Conservation (phyloP, 1,140 invertebrate genomes). For the Palaemon carinicauda region DNA sequence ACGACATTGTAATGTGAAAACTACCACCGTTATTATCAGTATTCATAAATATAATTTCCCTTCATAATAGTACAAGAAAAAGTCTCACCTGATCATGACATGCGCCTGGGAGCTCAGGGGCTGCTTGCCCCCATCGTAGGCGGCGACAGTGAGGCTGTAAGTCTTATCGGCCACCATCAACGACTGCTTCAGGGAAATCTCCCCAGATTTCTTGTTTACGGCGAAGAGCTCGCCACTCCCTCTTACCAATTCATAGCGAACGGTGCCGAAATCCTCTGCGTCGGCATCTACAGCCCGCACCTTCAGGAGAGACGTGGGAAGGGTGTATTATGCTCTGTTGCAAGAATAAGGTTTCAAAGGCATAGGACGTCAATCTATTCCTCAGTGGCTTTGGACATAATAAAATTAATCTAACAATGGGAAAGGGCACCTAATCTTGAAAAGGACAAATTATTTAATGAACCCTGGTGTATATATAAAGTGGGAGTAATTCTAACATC, state of each 20-base stretch:
- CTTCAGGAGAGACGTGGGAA: constrained; percentile 65
- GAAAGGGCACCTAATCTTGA: too few species aligned
- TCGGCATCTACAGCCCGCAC: constrained; percentile 85
- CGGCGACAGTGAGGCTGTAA: constrained; percentile 86
- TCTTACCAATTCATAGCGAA: constrained; percentile 81
- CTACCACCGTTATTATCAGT: neutral
- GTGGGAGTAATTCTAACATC: too few species aligned
- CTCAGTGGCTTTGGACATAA: too few species aligned
- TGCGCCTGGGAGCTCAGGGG: constrained; percentile 80
- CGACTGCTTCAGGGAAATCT: constrained; percentile 84
- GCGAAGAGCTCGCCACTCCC: constrained; percentile 86
- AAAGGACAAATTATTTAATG: too few species aligned
- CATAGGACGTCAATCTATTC: too few species aligned
- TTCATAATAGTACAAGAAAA: neutral
- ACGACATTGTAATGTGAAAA: neutral
- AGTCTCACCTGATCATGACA: constrained; percentile 73
- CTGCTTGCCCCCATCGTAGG: constrained; percentile 89
- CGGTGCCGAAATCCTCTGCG: constrained; percentile 84
- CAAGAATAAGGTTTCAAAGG: neutral
- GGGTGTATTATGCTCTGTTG: neutral
- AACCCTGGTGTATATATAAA: too few species aligned
- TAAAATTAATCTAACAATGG: too few species aligned
- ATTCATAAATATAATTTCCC: neutral
- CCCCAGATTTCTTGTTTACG: constrained; percentile 84
- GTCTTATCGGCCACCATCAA: constrained; percentile 84